These are phyloP conservation scores for Pyrgilauda ruficollis DNA, from an alignment of 2,113 vertebrate genomes.

Conservation along the genomic window DNA sequence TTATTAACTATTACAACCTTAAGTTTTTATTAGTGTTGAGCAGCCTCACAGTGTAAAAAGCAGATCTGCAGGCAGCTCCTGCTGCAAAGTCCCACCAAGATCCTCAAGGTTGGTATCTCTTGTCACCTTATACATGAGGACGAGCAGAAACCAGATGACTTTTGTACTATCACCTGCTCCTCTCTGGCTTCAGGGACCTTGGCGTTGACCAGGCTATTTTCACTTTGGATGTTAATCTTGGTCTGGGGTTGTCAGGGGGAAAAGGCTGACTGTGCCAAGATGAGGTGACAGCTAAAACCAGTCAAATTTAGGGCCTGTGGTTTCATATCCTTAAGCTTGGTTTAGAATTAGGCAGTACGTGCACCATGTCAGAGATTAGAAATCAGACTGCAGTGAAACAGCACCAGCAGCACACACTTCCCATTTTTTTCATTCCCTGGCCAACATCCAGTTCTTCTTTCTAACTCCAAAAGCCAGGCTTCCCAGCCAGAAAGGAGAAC, in stretches of 20 bases:
- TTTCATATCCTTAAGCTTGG: background rate
- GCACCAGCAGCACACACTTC: background rate
- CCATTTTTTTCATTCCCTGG: background rate
- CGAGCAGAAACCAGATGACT: background rate
- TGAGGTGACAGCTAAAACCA: background rate
- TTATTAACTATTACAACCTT: conserved; percentile 38
- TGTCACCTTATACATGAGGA: background rate
- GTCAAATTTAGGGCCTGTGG: background rate
- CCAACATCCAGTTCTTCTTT: background rate
- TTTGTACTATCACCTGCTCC: background rate
- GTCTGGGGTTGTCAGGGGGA: background rate
- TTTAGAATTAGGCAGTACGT: background rate
- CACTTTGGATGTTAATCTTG: background rate
- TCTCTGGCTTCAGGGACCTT: background rate
- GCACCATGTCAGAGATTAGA: background rate
- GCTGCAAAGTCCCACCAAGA: background rate
- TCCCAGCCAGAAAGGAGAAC: background rate
- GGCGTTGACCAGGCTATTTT: background rate
- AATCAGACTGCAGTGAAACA: background rate
- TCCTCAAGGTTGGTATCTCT: background rate
- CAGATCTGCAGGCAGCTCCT: background rate
- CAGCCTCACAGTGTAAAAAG: background rate
- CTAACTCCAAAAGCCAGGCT: background rate
- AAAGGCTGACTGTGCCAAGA: background rate
- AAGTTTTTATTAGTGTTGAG: conserved; percentile 13